Evolutionary conservation across 2,888 invertebrate species (phyloP).

Genomic region (Chrysomela aeneicollis): DNA sequence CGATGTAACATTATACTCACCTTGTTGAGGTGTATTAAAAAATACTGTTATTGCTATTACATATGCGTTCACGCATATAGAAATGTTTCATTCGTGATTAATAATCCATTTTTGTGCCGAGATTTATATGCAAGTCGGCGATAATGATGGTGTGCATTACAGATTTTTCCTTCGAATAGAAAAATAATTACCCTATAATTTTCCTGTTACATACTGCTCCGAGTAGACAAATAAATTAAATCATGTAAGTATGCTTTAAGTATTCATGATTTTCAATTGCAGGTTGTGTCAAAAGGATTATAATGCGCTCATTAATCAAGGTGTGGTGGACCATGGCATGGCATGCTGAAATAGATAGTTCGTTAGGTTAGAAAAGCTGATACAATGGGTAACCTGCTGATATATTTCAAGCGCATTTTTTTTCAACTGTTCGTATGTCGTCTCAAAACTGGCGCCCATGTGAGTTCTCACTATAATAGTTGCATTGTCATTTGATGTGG

Average conservation of each 20-base stretch:
- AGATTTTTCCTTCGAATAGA: constrained; percentile 8
- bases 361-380: constrained; percentile 21
- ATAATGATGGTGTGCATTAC: constrained; percentile 14
- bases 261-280: constrained; percentile 36
- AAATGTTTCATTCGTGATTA: constrained; percentile 3
- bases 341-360: constrained; percentile 10
- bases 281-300: constrained; percentile 32
- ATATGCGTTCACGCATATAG: neutral
- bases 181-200: constrained; percentile 32
- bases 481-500: neutral
- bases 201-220: constrained; percentile 31
- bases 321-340: constrained; percentile 30
- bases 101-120: neutral
- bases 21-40: constrained; percentile 10
- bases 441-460: neutral
- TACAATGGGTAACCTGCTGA: constrained; percentile 27
- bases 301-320: constrained; percentile 33
- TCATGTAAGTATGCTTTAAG: constrained; percentile 30
- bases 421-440: neutral
- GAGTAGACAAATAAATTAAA: constrained; percentile 26
- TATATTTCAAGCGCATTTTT: constrained; percentile 18
- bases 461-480: neutral
- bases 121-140: constrained; percentile 1
- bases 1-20: constrained; percentile 15
- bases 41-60: constrained; percentile 15